Conservation (phyloP, 2,888 invertebrate species). For the Agapetus fuscipes region DNA sequence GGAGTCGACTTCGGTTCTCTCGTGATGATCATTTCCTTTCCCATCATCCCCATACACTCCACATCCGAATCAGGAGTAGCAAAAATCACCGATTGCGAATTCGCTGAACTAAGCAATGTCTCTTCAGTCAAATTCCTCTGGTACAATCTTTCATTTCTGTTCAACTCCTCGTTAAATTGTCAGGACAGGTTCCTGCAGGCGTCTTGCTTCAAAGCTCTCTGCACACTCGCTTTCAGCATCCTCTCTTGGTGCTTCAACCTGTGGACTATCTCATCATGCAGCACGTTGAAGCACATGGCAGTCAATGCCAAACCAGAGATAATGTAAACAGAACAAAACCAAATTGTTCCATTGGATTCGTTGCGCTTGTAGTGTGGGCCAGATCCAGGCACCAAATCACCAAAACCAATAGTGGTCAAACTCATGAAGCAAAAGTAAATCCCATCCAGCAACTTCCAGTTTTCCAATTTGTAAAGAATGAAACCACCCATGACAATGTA, state of each 20-base stretch:
- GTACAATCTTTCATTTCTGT: slow-evolving; percentile 14
- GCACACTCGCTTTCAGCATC: slow-evolving; percentile 20
- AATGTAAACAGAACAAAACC: slow-evolving; percentile 86
- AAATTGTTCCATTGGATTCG: slow-evolving; percentile 58
- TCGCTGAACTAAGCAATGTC: slow-evolving; percentile 33
- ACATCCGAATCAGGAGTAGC: slow-evolving; percentile 18
- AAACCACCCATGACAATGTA: slow-evolving; percentile 89
- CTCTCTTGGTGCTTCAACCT: slow-evolving; percentile 56
- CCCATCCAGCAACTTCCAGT: slow-evolving; percentile 86
- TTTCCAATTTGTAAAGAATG: slow-evolving; percentile 81
- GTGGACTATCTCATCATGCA: slow-evolving; percentile 81
- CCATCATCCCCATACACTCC: slow-evolving; percentile 11
- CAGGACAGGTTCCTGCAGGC: slow-evolving; percentile 17
- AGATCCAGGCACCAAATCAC: slow-evolving; percentile 70
- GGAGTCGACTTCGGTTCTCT: slow-evolving; percentile 28
- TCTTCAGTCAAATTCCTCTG: slow-evolving; percentile 37
- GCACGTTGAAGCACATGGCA: slow-evolving; percentile 84
- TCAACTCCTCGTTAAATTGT: slow-evolving; percentile 17
- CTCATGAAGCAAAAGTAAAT: slow-evolving; percentile 96
- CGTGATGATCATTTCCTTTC: slow-evolving; percentile 22
- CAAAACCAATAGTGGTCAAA: slow-evolving; percentile 85
- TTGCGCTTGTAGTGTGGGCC: slow-evolving; percentile 35
- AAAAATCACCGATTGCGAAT: slow-evolving; percentile 17
- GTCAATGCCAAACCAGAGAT: slow-evolving; percentile 83
- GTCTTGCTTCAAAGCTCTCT: slow-evolving; percentile 34